Evolutionary conservation across 2,888 invertebrate species (phyloP), one percentile per base, ranked within the genome.

Genomic region (Marronus borbonicus): DNA sequence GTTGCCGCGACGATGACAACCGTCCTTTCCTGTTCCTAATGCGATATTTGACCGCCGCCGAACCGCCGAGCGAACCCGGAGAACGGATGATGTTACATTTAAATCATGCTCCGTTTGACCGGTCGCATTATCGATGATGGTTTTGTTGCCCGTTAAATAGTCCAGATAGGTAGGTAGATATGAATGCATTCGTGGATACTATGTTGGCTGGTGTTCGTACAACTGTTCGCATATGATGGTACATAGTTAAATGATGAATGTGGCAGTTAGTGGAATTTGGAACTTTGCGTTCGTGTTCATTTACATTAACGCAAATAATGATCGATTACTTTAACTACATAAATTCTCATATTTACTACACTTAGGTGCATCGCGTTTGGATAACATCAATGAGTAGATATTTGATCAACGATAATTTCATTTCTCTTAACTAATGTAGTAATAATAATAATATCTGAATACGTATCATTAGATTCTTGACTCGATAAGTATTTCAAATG

Each of bases 11-110:
- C 17, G 17, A 58, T 8, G 17, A 20, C 10, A 10, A 20, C 17
- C 20, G 20, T 58, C 55, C 55, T 58, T 58, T 58, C 55, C 55
- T 58, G 55, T 17, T 58, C 17, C 55, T 58, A 20, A 58, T 58
- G 17, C 55, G 55, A 58, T 20, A 17, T 17, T 20, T 20, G 20
- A 20, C 55, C 17, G 55, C 20, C 55, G 17, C 8, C 8, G n/a
- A 8, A 20, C 55, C 17, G 20, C 20, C 55, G 5, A 10, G n/a
- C n/a, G 17, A 1, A 20, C 55, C 17, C n/a, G 55, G 20, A 17
- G 55, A 58, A 20, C 44, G 55, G 55, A 58, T 58, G 20, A 58
- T 17, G 17, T 58, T 58, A 58, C 55, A 20, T 58, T 58, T 58
- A 58, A 58, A 58, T 58, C 55, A 58, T 20, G 55, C 55, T 20